These are phyloP conservation scores for Ricordea florida DNA, from an alignment of 92 coral and sea anemone genomes.

Conservation along the genomic window DNA sequence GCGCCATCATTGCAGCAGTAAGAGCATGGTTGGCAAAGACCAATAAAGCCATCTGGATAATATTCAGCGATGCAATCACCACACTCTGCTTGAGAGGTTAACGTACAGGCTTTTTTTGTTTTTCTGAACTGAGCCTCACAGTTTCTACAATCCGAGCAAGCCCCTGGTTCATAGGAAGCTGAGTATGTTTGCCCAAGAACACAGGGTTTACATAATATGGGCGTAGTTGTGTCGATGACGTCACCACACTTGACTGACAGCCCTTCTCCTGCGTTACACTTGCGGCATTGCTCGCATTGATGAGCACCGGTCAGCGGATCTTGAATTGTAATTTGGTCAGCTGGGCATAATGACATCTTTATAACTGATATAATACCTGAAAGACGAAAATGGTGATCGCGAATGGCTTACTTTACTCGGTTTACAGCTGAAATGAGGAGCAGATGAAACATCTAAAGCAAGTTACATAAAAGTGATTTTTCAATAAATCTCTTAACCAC, in stretches of 20 bases:
- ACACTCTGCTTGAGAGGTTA: slow-evolving; percentile 13
- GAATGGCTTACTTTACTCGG: too few relatives aligned
- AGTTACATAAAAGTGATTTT: too few relatives aligned
- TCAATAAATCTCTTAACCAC: too few relatives aligned
- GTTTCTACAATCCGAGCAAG: slow-evolving; percentile 8
- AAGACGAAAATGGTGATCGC: too few relatives aligned
- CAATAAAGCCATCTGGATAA: background rate
- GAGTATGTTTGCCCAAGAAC: slow-evolving; percentile 31
- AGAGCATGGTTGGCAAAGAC: slow-evolving; percentile 30
- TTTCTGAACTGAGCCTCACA: slow-evolving; percentile 17
- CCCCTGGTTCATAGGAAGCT: background rate
- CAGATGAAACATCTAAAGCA: too few relatives aligned
- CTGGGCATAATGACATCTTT: background rate
- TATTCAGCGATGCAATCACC: slow-evolving; percentile 34
- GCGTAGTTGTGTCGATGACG: background rate
- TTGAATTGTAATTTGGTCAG: background rate
- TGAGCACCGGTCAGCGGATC: background rate
- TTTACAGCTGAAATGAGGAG: too few relatives aligned
- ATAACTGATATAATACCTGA: too few relatives aligned
- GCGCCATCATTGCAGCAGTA: slow-evolving; percentile 38
- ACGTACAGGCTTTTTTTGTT: slow-evolving; percentile 8
- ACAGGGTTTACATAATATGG: background rate
- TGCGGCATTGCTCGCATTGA: background rate
- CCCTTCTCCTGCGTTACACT: slow-evolving; percentile 11
- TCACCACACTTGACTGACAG: slow-evolving; percentile 12